Evolutionary conservation across 2,888 invertebrate genomes (phyloP).

Genomic region (Cephus spinipes): DNA sequence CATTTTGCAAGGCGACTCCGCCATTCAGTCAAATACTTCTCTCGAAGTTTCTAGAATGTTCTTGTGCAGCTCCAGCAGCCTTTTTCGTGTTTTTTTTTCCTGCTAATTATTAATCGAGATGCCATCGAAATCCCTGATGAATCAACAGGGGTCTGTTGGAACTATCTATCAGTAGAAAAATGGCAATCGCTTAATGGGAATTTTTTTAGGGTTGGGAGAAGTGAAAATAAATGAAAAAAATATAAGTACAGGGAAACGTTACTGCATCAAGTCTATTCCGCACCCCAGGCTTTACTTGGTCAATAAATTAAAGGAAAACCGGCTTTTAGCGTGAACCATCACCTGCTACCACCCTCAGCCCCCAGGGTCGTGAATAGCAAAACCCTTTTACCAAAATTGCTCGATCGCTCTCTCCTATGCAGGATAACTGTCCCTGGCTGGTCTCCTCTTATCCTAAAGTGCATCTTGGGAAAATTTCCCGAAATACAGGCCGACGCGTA

Average conservation of each 20-base stretch:
- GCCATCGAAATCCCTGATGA: neutral
- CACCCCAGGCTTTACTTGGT: slow-evolving; percentile 10
- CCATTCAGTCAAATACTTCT: too few species aligned
- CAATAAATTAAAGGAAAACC: slow-evolving; percentile 56
- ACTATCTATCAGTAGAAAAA: too few species aligned
- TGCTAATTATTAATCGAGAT: neutral
- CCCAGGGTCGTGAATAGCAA: slow-evolving; percentile 47
- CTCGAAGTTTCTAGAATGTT: too few species aligned
- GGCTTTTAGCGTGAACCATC: slow-evolving; percentile 49
- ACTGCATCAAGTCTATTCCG: neutral
- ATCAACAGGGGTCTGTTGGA: too few species aligned
- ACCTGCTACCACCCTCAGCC: neutral
- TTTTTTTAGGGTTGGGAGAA: neutral
- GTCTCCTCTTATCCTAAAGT: neutral
- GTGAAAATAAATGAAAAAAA: slow-evolving; percentile 6
- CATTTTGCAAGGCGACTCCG: neutral
- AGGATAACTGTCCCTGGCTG: slow-evolving; percentile 36
- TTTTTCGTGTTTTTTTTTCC: neutral
- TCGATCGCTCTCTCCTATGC: slow-evolving; percentile 45
- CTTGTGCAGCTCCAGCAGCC: neutral
- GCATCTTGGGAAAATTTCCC: slow-evolving; percentile 1
- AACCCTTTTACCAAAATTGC: slow-evolving; percentile 65
- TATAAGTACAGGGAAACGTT: neutral
- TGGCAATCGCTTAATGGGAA: neutral
- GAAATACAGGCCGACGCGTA: neutral